Conservation (phyloP, 2,797 vertebrate species). For the Pangasius djambal region DNA sequence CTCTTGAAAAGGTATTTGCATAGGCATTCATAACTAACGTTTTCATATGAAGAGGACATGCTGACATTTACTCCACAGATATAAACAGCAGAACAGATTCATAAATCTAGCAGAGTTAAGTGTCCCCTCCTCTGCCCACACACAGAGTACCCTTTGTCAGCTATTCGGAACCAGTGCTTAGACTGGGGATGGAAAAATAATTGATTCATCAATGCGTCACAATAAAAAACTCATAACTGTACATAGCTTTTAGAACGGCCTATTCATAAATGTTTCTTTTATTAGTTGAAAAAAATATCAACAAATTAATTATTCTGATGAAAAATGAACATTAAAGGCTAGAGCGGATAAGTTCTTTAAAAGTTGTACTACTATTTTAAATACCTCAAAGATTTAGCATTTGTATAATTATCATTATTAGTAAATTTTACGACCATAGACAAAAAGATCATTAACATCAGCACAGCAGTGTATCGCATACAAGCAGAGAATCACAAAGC, state of each 20-base stretch:
- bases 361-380: not conserved
- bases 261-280: not conserved
- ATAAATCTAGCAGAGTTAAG: slow-evolving; percentile 16
- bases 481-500: not conserved
- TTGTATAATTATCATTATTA: not conserved
- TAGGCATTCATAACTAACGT: slow-evolving; percentile 9
- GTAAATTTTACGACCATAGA: too few relatives aligned
- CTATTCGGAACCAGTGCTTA: slow-evolving; percentile 1
- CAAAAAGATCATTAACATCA: not conserved
- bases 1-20: slow-evolving; percentile 18
- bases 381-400: not conserved
- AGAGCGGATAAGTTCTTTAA: not conserved
- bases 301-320: not conserved
- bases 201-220: not conserved
- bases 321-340: not conserved
- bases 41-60: slow-evolving; percentile 6
- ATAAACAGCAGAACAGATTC: not conserved
- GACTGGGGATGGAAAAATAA: not conserved
- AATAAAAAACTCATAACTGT: not conserved
- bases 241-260: not conserved
- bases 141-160: not conserved
- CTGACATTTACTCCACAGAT: not conserved
- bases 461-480: not conserved
- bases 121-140: not conserved
- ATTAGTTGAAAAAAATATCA: not conserved